Base-by-base conservation (phyloP, 2,888 invertebrate genomes). In the Ormyrus rosae region DNA sequence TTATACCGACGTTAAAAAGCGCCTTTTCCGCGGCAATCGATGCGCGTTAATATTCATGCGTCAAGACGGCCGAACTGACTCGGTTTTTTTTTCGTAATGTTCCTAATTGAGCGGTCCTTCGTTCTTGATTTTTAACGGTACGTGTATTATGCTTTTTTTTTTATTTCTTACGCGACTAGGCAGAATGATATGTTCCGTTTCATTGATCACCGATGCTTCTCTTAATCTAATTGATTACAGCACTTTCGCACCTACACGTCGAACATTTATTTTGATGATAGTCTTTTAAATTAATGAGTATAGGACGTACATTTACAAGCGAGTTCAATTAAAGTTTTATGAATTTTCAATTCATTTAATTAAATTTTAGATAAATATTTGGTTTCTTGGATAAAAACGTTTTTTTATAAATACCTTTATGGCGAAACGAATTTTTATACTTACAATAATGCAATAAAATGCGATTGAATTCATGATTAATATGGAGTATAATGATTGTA, bases 151-250 rank as follows among this genome's bases (percentile, higher is more conserved):
- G 34, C 34, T 34, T 34, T 34, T 34, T 34, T 34, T 60, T 73
- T 55, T 64, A n/a, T 63, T 34, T 74, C 19, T 13, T 51, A 74
- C 7, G 4, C 34, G 19, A 19, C 13, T 81, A 79, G 76, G 53
- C 78, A 74, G 13, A 72, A 56, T 76, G 78, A 81, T 72, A 76
- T 81, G 78, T 81, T 65, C 64, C 76, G 72, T 78, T 78, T 65
- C 48, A 50, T 71, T 9, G 70, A 74, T 78, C 81, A 73, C 81
- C 53, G n/a, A 60, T 46, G 46, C 13, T 74, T 75, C 34, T 10
- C 61, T 78, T 78, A 81, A 69, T n/a, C 56, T 74, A 63, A 63
- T 58, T 51, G 2, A 6, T 55, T 10, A 9, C 11, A 9, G 11
- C 53, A 61, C 11, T 73, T 55, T 13, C 48, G 19, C 61, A 10